These are phyloP conservation scores for Somateria mollissima DNA, from an alignment of 2,797 vertebrate species.

Conservation along the genomic window DNA sequence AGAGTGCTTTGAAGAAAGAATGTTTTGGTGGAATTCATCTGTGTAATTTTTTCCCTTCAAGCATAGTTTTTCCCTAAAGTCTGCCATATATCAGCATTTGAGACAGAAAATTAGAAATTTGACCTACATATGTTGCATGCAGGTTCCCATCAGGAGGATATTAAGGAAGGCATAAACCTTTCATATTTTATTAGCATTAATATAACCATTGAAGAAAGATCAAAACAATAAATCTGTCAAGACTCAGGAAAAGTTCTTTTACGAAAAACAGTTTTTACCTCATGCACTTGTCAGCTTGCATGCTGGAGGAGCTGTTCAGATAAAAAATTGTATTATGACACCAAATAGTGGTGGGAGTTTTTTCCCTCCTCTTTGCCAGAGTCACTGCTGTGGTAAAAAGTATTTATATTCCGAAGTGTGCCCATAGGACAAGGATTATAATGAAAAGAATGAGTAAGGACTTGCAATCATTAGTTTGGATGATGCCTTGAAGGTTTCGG, in stretches of 20 bases:
- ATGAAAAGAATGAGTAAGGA: constrained; percentile 14
- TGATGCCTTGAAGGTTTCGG: constrained; percentile 14
- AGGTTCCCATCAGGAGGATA: constrained; percentile 60
- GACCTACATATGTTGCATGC: constrained; percentile 59
- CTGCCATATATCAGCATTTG: constrained; percentile 57
- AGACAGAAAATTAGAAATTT: constrained; percentile 72
- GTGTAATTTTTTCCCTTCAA: background rate
- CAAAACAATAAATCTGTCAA: constrained; percentile 72
- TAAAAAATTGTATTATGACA: background rate
- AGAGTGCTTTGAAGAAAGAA: constrained; percentile 27
- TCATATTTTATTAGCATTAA: constrained; percentile 68
- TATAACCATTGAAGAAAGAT: constrained; percentile 70
- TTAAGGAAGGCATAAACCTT: constrained; percentile 70
- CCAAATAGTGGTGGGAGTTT: background rate
- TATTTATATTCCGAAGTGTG: background rate
- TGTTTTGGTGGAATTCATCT: constrained; percentile 24
- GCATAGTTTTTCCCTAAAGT: constrained; percentile 6
- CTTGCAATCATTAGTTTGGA: background rate
- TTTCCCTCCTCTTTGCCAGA: background rate
- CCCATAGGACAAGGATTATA: constrained; percentile 15
- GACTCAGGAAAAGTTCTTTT: background rate
- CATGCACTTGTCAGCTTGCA: background rate
- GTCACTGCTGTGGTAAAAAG: background rate
- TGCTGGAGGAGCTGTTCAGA: constrained; percentile 29
- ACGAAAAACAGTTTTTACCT: constrained; percentile 23